A percentile compares a stretch with the other conserved stretches of the same genome.
Conservation (phyloP, 1,140 invertebrate genomes). For the Hypothenemus hampei region DNA sequence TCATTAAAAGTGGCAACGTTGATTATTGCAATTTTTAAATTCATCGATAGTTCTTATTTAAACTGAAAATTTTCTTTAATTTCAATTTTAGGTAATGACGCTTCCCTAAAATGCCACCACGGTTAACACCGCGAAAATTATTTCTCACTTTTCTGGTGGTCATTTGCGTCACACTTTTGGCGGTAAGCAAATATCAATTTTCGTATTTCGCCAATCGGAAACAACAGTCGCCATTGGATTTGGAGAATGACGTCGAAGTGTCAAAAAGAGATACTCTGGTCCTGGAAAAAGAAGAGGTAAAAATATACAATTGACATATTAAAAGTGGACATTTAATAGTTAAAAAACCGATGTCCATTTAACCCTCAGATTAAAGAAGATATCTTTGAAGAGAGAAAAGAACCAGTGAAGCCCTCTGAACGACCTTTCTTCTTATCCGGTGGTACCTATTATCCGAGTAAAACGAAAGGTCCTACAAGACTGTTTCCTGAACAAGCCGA, state of each 20-base stretch:
- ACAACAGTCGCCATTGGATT: too few species aligned
- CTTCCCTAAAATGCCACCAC: slow-evolving; percentile 41
- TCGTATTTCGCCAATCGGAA: slow-evolving; percentile 31
- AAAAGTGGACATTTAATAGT: too few species aligned
- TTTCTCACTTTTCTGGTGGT: slow-evolving; percentile 38
- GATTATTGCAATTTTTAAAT: too few species aligned
- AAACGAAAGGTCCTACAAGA: slow-evolving; percentile 34
- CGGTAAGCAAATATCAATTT: slow-evolving; percentile 34
- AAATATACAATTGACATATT: too few species aligned
- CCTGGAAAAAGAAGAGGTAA: too few species aligned
- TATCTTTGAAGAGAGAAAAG: slow-evolving; percentile 13
- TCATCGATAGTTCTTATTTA: background rate
- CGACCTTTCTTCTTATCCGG: slow-evolving; percentile 40
- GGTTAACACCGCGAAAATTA: slow-evolving; percentile 41
- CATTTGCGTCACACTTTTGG: slow-evolving; percentile 35
- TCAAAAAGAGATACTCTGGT: too few species aligned
- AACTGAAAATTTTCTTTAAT: background rate
- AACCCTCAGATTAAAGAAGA: too few species aligned
- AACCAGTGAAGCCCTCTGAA: slow-evolving; percentile 17
- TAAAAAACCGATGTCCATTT: too few species aligned
- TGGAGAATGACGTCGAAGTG: too few species aligned
- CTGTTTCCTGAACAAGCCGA: slow-evolving; percentile 49
- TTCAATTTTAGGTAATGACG: slow-evolving; percentile 34
- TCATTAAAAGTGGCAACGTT: background rate
- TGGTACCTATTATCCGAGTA: slow-evolving; percentile 37